These are phyloP conservation scores for Gobius niger DNA, from an alignment of 2,113 vertebrate species.

Conservation along the genomic window DNA sequence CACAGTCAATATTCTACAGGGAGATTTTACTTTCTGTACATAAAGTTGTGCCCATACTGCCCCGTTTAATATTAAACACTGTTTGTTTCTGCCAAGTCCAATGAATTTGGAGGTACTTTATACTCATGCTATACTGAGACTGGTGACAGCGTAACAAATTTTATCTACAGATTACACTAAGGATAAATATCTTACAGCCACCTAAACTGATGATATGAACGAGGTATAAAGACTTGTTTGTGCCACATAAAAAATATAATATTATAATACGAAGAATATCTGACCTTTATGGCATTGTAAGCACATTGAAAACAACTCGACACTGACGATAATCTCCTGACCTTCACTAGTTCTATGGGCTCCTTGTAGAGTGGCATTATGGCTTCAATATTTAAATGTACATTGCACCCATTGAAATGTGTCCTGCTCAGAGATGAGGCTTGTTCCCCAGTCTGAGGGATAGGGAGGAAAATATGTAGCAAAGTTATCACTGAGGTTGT, in stretches of 20 bases:
- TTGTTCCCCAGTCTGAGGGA: neutral
- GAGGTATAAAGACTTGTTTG: neutral
- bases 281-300: neutral
- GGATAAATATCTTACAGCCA: neutral
- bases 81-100: conserved; percentile 26
- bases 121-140: conserved; percentile 20
- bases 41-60: neutral
- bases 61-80: neutral
- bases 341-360: neutral
- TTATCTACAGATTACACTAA: conserved; percentile 34
- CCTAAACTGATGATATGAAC: neutral
- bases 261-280: neutral
- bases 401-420: conserved; percentile 26
- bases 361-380: too few species aligned
- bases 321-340: neutral
- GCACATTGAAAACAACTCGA: neutral
- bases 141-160: conserved; percentile 53
- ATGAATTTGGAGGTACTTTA: conserved; percentile 22
- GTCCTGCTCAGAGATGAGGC: conserved; percentile 14
- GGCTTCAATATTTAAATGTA: too few species aligned
- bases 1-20: too few species aligned
- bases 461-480: conserved; percentile 20
- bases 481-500: conserved; percentile 21
- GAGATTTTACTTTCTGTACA: neutral
- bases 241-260: neutral